A percentile compares a stretch with the other conserved stretches of the same genome.
phyloP scores from a whole-genome alignment of 1,140 invertebrate genomes.

The Nilaparvata lugens region DNA sequence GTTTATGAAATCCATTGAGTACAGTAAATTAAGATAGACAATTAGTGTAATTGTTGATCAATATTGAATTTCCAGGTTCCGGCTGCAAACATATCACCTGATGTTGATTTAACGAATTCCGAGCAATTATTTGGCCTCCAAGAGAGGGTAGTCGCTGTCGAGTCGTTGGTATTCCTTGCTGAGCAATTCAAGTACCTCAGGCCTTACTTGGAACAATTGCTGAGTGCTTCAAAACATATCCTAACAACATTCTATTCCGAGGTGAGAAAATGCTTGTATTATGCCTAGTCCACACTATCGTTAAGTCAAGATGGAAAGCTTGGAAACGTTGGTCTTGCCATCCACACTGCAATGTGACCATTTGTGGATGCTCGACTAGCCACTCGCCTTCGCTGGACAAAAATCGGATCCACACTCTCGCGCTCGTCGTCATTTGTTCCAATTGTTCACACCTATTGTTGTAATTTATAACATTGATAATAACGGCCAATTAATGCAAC shows the following conservation, averaged over 20 bases:
- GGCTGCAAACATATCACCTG: constrained; percentile 55
- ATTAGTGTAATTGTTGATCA: neutral
- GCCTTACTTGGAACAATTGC: constrained; percentile 67
- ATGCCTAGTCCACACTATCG: too few relatives aligned
- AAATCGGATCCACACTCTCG: too few relatives aligned
- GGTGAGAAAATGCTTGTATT: too few relatives aligned
- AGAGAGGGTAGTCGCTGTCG: constrained; percentile 82
- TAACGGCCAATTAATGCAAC: too few relatives aligned
- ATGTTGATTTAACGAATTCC: constrained; percentile 58
- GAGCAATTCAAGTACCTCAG: constrained; percentile 77
- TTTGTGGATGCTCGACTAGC: too few relatives aligned
- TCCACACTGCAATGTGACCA: too few relatives aligned
- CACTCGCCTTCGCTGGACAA: too few relatives aligned
- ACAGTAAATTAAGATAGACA: neutral
- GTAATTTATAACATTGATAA: too few relatives aligned
- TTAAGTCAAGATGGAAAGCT: too few relatives aligned
- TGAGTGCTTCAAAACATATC: constrained; percentile 1
- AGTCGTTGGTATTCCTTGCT: constrained; percentile 83
- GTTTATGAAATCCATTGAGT: neutral
- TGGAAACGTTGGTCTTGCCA: too few relatives aligned
- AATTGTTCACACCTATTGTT: too few relatives aligned
- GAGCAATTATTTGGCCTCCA: constrained; percentile 70
- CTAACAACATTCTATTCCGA: neutral
- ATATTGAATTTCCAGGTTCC: constrained; percentile 36
- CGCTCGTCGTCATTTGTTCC: too few relatives aligned